Evolutionary conservation across 2,888 invertebrate species (phyloP).

Genomic region (Toxonevra muliebris): DNA sequence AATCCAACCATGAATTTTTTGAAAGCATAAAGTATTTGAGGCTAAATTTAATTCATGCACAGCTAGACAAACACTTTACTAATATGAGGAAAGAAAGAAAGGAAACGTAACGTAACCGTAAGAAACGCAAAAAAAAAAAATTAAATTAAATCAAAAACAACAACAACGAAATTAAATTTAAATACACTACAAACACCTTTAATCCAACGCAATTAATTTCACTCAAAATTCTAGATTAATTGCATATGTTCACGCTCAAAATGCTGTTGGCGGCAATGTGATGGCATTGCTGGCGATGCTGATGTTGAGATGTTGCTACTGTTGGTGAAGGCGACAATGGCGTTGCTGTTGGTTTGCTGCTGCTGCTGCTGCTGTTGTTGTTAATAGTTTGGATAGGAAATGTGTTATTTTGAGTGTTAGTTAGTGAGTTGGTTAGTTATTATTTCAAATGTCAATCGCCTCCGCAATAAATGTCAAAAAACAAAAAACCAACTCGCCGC

Average conservation of each 20-base stretch:
- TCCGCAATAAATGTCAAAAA: slow-evolving; percentile 31
- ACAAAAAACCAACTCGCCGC: not conserved
- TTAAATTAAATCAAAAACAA: too few relatives aligned
- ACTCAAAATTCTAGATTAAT: slow-evolving; percentile 52
- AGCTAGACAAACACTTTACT: too few relatives aligned
- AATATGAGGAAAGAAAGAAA: too few relatives aligned
- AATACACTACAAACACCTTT: slow-evolving; percentile 29
- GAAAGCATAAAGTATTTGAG: too few relatives aligned
- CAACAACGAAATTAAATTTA: not conserved
- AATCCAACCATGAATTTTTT: too few relatives aligned
- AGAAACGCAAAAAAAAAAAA: too few relatives aligned
- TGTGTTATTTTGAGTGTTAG: not conserved
- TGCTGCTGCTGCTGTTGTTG: not conserved
- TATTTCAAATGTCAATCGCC: slow-evolving; percentile 20
- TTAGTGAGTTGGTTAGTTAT: not conserved
- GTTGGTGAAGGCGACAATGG: not conserved
- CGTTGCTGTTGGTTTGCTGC: not conserved
- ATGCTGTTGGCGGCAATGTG: slow-evolving; percentile 13
- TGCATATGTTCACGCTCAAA: slow-evolving; percentile 49
- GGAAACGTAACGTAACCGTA: too few relatives aligned
- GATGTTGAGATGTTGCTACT: not conserved
- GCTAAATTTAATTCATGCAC: too few relatives aligned
- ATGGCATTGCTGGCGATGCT: slow-evolving; percentile 1
- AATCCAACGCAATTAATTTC: slow-evolving; percentile 30
- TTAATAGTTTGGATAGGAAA: not conserved